phyloP scores from a whole-genome alignment of 2,113 vertebrate genomes.

The Trachemys scripta region DNA sequence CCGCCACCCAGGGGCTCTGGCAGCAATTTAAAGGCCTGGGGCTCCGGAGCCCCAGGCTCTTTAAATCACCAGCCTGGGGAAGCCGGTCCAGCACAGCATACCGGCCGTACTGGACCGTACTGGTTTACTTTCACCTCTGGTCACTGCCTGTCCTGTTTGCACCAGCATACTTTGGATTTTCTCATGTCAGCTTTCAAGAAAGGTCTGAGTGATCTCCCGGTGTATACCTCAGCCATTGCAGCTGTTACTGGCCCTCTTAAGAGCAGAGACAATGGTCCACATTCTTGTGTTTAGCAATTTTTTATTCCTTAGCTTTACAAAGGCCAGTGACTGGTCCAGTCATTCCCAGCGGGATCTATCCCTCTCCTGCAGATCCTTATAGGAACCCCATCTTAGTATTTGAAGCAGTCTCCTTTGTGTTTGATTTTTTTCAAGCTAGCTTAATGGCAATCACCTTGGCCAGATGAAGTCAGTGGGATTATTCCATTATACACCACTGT shows the following conservation, averaged over 20 bases:
- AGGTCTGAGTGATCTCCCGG: background rate
- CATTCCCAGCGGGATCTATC: background rate
- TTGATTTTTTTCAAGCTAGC: background rate
- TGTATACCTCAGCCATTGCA: background rate
- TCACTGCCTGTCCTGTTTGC: background rate
- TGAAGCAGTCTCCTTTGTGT: background rate
- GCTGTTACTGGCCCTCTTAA: background rate
- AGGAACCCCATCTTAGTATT: too few relatives aligned
- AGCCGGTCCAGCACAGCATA: too few relatives aligned
- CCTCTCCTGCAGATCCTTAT: too few relatives aligned
- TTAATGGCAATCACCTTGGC: background rate
- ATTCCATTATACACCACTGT: background rate
- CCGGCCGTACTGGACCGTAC: too few relatives aligned
- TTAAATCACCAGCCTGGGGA: too few relatives aligned
- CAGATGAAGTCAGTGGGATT: background rate
- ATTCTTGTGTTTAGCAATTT: rapidly evolving
- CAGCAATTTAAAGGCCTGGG: too few relatives aligned
- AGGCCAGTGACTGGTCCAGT: background rate
- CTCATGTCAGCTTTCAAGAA: background rate
- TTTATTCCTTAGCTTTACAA: background rate
- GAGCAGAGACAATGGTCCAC: background rate
- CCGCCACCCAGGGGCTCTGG: too few relatives aligned
- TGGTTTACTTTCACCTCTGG: too few relatives aligned
- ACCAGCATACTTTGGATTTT: background rate
- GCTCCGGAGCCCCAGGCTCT: too few relatives aligned